Base-by-base conservation (phyloP, 23 tunicate genomes). In the Ciona savignyi region DNA sequence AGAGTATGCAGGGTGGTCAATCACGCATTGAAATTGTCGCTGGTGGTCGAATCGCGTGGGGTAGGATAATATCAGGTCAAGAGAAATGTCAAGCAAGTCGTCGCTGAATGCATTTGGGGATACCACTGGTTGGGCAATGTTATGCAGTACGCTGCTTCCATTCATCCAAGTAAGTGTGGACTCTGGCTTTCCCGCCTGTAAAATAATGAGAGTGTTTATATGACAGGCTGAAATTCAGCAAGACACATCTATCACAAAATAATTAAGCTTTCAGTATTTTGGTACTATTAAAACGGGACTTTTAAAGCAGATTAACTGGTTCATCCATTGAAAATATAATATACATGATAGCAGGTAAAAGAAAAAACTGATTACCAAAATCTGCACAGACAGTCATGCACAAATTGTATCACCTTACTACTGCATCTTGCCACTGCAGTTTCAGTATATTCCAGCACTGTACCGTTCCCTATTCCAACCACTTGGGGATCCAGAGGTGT, bases 41-140 rank as follows among this genome's bases (percentile, higher is more conserved):
- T 74, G 60, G 74, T 90, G 97, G 35, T 90, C 97, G 62, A 78
- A 90, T 64, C 97, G 68, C 30, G 97, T 90, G 32, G 90, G 88
- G 42, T 83, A 60, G 3, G 51, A 34, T 4, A 90, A 35, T 24
- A 67, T 67, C 1, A 90, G 75, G 51, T 83, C 87, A 4, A 79
- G 70, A 25, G 65, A 61, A 21, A 65, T 56, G 34, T 90, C 97
- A 32, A 63, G 32, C 30, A 90, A 62, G 33, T 34, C n/a, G 35
- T 76, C 79, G 24, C 73, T 69, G 48, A 74, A 78, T 1, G 78
- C 66, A 74, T 83, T 83, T 61, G 51, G 70, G 11, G 60, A 32
- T 25, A 79, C 78, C 32, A 83, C 76, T 1, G 82, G 74, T 23
- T 27, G 30, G 1, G 29, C 31, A n/a, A 11, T 51, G 35, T 28